Conservation (phyloP, 2,797 vertebrate genomes). For the Alectoris magna region DNA sequence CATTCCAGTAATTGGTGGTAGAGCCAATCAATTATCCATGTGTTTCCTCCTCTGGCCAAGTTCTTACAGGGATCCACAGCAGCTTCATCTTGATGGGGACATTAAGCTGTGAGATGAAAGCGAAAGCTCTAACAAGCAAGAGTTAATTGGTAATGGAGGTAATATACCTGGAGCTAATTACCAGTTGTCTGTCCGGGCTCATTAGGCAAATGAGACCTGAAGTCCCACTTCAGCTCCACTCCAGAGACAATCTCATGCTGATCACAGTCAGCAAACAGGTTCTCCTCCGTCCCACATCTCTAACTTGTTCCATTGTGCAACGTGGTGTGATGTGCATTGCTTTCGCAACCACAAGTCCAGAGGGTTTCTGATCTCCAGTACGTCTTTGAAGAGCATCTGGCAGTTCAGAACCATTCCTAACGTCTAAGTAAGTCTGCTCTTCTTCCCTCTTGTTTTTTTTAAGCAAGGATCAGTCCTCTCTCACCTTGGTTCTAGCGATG, state of each 20-base stretch:
- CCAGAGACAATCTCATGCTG: neutral
- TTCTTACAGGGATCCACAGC: accelerated
- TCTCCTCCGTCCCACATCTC: neutral
- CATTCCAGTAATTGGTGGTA: neutral
- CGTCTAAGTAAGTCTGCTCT: neutral
- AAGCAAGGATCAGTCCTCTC: neutral
- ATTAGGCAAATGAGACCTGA: neutral
- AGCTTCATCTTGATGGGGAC: neutral
- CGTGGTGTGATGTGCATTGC: accelerated
- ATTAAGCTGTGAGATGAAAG: neutral
- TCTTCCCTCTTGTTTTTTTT: neutral
- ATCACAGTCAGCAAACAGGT: neutral
- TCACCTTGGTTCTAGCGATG: neutral
- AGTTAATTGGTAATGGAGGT: neutral
- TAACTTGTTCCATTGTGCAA: neutral
- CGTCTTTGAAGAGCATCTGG: neutral
- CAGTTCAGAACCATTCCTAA: neutral
- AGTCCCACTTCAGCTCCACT: neutral
- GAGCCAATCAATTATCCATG: neutral
- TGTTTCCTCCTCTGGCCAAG: neutral
- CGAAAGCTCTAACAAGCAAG: neutral
- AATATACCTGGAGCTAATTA: constrained; percentile 5
- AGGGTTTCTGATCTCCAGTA: neutral
- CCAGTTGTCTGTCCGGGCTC: neutral
- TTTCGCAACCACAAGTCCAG: neutral